phyloP scores from a whole-genome alignment of 2,888 invertebrate genomes.

The Melikaiella ostensackeni region DNA sequence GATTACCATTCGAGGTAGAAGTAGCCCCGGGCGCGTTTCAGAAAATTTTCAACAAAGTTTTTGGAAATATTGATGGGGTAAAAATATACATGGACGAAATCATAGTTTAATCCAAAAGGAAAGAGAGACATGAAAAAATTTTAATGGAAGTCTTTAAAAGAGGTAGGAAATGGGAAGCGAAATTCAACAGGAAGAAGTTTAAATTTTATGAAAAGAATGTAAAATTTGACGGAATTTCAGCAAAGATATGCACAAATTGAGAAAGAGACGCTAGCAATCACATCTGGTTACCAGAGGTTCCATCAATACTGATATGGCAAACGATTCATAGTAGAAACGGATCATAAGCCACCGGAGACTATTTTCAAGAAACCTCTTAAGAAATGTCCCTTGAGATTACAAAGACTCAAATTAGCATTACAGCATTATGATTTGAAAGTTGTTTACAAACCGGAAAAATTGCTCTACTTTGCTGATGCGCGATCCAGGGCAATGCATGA shows the following conservation, averaged over 20 bases:
- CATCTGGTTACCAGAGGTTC: constrained; percentile 51
- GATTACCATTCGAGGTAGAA: constrained; percentile 62
- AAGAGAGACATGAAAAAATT: too few species aligned
- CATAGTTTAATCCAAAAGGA: background rate
- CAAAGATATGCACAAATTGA: constrained; percentile 59
- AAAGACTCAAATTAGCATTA: constrained; percentile 42
- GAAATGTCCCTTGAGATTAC: constrained; percentile 39
- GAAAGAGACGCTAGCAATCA: constrained; percentile 52
- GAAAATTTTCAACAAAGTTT: constrained; percentile 31
- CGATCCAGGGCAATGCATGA: too few species aligned
- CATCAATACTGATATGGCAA: constrained; percentile 47
- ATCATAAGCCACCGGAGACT: constrained; percentile 60
- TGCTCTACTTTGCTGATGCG: too few species aligned
- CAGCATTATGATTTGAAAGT: too few species aligned
- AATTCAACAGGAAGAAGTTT: constrained; percentile 55
- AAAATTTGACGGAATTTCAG: constrained; percentile 59
- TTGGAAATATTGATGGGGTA: constrained; percentile 39
- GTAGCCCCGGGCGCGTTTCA: constrained; percentile 63
- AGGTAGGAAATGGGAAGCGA: constrained; percentile 47
- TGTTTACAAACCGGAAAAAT: too few species aligned
- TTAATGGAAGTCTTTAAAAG: background rate
- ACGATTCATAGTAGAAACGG: constrained; percentile 46
- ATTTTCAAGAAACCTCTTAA: constrained; percentile 57
- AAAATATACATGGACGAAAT: background rate
- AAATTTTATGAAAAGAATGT: constrained; percentile 54